Percentiles rank a stretch among this genome's conserved stretches.
These are phyloP conservation scores for Scelioninae gen. 2 DNA, from an alignment of 2,888 invertebrate species.

Conservation along the genomic window DNA sequence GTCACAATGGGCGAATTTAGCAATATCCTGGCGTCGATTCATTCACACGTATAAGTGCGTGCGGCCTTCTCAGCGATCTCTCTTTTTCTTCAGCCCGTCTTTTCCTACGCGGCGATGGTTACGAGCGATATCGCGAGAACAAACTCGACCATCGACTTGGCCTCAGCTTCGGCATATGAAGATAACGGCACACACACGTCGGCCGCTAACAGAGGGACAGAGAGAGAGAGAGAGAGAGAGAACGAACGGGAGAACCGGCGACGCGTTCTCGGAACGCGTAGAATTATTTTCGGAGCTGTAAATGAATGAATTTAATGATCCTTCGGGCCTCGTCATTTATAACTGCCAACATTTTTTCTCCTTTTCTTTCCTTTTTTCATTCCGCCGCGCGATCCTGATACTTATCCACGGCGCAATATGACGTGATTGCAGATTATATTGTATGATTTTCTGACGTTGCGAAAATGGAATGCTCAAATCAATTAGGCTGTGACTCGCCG, in stretches of 20 bases:
- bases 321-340: conserved; percentile 49
- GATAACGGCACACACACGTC: conserved; percentile 50
- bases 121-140: conserved; percentile 59
- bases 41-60: conserved; percentile 38
- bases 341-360: conserved; percentile 30
- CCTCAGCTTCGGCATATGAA: conserved; percentile 41
- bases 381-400: conserved; percentile 30
- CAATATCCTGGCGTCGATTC: conserved; percentile 49
- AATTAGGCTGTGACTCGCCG: conserved; percentile 31
- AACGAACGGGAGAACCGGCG: not conserved
- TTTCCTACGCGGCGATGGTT: conserved; percentile 60
- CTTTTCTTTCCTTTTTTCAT: conserved; percentile 21
- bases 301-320: conserved; percentile 55
- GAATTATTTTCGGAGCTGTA: conserved; percentile 54
- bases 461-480: conserved; percentile 36
- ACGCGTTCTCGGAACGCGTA: conserved; percentile 41
- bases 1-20: conserved; percentile 46
- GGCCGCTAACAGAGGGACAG: not conserved
- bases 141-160: conserved; percentile 58
- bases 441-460: conserved; percentile 37
- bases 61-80: conserved; percentile 42
- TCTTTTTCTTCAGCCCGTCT: conserved; percentile 41
- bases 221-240: conserved; percentile 15
- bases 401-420: conserved; percentile 38
- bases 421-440: conserved; percentile 44